Evolutionary conservation across 2,888 invertebrate species (phyloP), one percentile per base, ranked within the genome.

Genomic region (Cryptophagus acutangulus): DNA sequence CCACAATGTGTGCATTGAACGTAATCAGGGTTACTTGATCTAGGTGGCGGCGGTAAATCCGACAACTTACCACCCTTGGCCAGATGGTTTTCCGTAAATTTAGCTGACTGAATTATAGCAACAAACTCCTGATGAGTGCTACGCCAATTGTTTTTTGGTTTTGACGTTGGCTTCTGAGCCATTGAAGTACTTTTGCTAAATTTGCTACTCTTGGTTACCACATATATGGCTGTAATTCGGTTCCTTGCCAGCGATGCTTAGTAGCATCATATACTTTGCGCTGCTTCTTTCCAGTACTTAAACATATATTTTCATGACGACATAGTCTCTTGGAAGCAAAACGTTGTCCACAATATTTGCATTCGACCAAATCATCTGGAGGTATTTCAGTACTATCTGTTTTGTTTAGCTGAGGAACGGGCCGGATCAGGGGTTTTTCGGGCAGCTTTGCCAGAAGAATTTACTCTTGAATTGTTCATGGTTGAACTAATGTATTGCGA

Each of bases 41-140:
- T 88, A 1, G 92, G 90, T 0, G 93, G 93, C 0, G 93, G 92
- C 0, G 91, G 90, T 31, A 94, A 73, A 66, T 92, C 91, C 43
- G 84, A 81, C 20, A 92, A 67, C 62, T 90, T 89, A 49, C 91
- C 92, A 34, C 94, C 94, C 3, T 80, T 81, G 2, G 84, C 84
- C 29, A 91, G 65, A 64, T 89, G 82, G 1, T 78, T 81, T 66
- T 88, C 85, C 57, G 81, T 85, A 70, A 80, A 81, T 64, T 91
- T 93, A 2, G 96, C 96, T 4, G 90, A 87, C 28, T 93, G 79
- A 49, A 97, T 92, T 2, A 92, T 82, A 44, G 79, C 76, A 51
- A 96, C 87, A 69, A 97, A 96, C 58, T 94, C 91, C 65, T 91
- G 86, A 74, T 97, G 97, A 57, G 93, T 87, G 64, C 84, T 80